Conservation (phyloP, 2,113 vertebrate species). For the Hirundichthys speculiger region DNA sequence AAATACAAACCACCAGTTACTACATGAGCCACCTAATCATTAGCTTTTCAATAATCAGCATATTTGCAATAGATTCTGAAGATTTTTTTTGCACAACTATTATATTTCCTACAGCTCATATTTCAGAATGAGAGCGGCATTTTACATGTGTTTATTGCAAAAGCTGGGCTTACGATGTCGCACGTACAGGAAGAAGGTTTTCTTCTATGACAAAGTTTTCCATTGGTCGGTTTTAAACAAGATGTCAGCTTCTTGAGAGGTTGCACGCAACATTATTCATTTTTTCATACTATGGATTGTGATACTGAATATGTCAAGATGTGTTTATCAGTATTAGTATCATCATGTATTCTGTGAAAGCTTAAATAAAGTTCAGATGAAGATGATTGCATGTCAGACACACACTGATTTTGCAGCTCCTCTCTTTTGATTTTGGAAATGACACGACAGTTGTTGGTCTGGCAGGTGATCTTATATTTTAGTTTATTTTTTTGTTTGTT, state of each 20-base stretch:
- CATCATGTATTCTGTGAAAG: conserved; percentile 75
- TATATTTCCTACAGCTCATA: conserved; percentile 63
- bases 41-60: conserved; percentile 67
- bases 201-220: conserved; percentile 18
- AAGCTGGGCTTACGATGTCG: conserved; percentile 53
- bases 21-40: conserved; percentile 66
- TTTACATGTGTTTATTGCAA: conserved; percentile 59
- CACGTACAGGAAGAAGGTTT: conserved; percentile 5
- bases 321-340: conserved; percentile 74
- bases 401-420: conserved; percentile 25
- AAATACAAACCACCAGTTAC: conserved; percentile 61
- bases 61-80: conserved; percentile 71
- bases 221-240: conserved; percentile 58
- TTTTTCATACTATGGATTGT: conserved; percentile 64
- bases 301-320: conserved; percentile 70
- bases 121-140: conserved; percentile 54
- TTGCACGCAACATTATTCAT: conserved; percentile 66
- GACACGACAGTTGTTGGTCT: no score
- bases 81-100: conserved; percentile 69
- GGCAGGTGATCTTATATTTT: no score
- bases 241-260: conserved; percentile 57
- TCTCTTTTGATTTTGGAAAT: neutral
- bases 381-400: conserved; percentile 37
- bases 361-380: conserved; percentile 74
- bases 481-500: no score